phyloP scores from a whole-genome alignment of 1,140 invertebrate genomes.

The Drosophila tani region DNA sequence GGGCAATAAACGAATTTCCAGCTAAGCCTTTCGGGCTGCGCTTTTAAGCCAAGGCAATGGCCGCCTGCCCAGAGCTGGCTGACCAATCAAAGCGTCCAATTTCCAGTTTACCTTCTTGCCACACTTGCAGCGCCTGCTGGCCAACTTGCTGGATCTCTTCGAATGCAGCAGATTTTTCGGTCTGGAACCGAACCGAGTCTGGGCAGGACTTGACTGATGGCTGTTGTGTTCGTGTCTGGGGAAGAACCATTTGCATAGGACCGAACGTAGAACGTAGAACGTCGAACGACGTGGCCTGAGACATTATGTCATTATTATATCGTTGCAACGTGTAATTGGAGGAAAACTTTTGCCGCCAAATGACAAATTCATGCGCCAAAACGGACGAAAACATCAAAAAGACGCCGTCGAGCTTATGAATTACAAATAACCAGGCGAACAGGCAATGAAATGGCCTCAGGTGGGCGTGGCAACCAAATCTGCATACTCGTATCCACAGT shows the following conservation, averaged over 20 bases:
- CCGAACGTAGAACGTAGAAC: background rate
- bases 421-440: conserved; percentile 73
- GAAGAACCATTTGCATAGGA: conserved; percentile 43
- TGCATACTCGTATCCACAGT: conserved; percentile 57
- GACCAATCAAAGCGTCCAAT: conserved; percentile 74
- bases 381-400: conserved; percentile 55
- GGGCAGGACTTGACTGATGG: conserved; percentile 14
- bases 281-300: conserved; percentile 39
- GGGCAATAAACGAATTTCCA: conserved; percentile 56
- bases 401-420: conserved; percentile 78
- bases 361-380: conserved; percentile 74
- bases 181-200: conserved; percentile 10
- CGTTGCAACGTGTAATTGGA: conserved; percentile 81
- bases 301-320: conserved; percentile 82
- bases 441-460: conserved; percentile 38
- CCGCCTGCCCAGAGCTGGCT: conserved; percentile 43
- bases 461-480: conserved; percentile 65
- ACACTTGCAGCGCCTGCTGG: conserved; percentile 9
- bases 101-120: conserved; percentile 55
- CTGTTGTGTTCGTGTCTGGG: conserved; percentile 16
- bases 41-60: conserved; percentile 67
- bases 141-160: conserved; percentile 29
- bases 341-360: conserved; percentile 78
- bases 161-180: conserved; percentile 5
- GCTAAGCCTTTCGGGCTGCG: conserved; percentile 45